Conservation (phyloP, 2,888 invertebrate species). For the Disparrhopalites patrizii region DNA sequence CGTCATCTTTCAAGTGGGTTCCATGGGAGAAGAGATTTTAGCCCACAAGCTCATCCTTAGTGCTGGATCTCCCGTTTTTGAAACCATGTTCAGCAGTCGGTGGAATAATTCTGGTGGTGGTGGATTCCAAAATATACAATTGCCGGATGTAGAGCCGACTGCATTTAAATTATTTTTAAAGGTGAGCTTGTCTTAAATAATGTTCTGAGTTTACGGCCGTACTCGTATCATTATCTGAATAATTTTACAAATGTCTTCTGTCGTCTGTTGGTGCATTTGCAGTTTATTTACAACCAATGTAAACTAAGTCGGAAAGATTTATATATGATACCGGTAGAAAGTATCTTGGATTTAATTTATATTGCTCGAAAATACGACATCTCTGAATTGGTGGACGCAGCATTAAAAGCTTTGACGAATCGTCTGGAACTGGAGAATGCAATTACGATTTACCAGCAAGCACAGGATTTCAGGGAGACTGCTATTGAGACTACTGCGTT, state of each 20-base stretch:
- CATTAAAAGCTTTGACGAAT: neutral
- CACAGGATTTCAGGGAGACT: constrained; percentile 13
- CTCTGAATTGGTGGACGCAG: neutral
- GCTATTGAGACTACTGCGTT: constrained; percentile 11
- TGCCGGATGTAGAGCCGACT: constrained; percentile 15
- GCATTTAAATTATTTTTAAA: constrained; percentile 10
- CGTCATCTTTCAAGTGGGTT: constrained; percentile 15
- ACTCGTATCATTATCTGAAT: too few relatives aligned
- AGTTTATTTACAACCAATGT: constrained; percentile 18
- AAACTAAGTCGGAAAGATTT: neutral
- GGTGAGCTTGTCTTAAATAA: too few relatives aligned
- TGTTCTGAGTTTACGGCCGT: too few relatives aligned
- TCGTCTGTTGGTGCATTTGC: neutral
- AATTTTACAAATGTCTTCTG: neutral
- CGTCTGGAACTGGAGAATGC: constrained; percentile 14
- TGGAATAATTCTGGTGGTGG: constrained; percentile 9
- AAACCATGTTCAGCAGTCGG: constrained; percentile 20
- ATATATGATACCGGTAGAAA: constrained; percentile 2
- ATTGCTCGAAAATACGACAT: constrained; percentile 16
- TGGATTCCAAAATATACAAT: neutral
- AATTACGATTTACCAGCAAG: constrained; percentile 10
- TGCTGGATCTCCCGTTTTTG: constrained; percentile 18
- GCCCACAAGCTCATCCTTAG: constrained; percentile 16
- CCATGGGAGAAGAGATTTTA: constrained; percentile 14
- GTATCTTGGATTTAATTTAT: constrained; percentile 14